These are phyloP conservation scores for Bos javanicus DNA, from an alignment of 2,113 vertebrate species.

Conservation along the genomic window DNA sequence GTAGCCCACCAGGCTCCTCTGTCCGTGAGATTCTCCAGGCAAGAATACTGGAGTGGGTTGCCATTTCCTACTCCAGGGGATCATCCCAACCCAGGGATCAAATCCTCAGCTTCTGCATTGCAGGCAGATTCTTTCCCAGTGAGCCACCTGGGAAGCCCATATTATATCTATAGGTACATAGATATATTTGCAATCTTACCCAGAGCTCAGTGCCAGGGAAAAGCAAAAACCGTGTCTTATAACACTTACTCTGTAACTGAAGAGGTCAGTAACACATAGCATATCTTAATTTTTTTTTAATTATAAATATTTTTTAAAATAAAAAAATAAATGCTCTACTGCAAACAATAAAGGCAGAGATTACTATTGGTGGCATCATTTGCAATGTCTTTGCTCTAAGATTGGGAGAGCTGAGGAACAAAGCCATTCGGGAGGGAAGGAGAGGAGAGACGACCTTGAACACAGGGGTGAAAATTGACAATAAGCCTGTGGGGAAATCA, in stretches of 20 bases:
- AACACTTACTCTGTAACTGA: not conserved
- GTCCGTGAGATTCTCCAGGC: not conserved
- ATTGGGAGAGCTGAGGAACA: not conserved
- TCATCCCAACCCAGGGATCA: not conserved
- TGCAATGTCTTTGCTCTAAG: not conserved
- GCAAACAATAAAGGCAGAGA: not conserved
- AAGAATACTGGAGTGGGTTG: not conserved
- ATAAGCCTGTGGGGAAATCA: not conserved
- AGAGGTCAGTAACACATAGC: not conserved
- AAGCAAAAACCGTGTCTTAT: not conserved
- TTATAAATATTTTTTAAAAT: not conserved
- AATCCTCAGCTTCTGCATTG: not conserved
- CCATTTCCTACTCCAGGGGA: not conserved
- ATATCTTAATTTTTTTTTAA: not conserved
- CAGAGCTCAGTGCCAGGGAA: not conserved
- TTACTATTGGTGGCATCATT: no score
- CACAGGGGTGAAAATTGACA: fast-evolving
- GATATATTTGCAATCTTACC: not conserved
- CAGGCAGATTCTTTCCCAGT: not conserved
- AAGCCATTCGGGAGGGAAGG: fast-evolving
- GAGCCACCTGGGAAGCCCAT: not conserved
- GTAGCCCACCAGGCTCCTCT: not conserved
- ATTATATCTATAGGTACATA: not conserved
- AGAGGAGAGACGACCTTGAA: fast-evolving
- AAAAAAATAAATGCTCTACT: not conserved